These are phyloP conservation scores for Oligia latruncula DNA, from an alignment of 2,888 invertebrate species.

Conservation along the genomic window DNA sequence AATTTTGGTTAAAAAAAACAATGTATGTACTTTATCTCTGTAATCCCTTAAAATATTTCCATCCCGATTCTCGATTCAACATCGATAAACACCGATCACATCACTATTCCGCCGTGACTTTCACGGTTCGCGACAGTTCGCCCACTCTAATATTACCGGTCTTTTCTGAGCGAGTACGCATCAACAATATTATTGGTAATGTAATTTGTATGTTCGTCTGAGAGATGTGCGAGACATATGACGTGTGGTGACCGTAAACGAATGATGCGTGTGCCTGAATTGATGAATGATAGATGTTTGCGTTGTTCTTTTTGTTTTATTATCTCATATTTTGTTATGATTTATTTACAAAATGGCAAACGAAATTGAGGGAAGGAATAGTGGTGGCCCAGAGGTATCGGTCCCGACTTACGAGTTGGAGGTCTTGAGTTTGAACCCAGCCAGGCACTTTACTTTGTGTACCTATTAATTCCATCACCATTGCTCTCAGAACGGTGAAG, in stretches of 20 bases:
- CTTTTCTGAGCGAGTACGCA: slow-evolving; percentile 73
- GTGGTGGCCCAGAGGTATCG: too few species aligned
- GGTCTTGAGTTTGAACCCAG: too few species aligned
- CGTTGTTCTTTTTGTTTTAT: slow-evolving; percentile 6
- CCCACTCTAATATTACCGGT: slow-evolving; percentile 73
- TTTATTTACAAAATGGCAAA: not conserved
- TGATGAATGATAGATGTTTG: slow-evolving; percentile 44
- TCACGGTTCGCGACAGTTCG: slow-evolving; percentile 73
- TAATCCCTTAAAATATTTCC: not conserved
- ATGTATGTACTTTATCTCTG: not conserved
- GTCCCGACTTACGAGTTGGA: too few species aligned
- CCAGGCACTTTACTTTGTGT: not conserved
- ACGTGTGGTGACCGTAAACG: slow-evolving; percentile 28
- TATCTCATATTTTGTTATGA: slow-evolving; percentile 4
- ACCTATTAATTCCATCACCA: not conserved
- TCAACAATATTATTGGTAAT: slow-evolving; percentile 76
- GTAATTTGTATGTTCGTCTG: slow-evolving; percentile 71
- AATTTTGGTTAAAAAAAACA: not conserved
- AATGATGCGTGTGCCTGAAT: slow-evolving; percentile 40
- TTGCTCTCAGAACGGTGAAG: not conserved
- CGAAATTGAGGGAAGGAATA: not conserved
- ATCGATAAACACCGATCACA: slow-evolving; percentile 47
- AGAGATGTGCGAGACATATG: slow-evolving; percentile 12
- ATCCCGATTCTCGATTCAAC: slow-evolving; percentile 6
- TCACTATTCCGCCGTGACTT: slow-evolving; percentile 71